These are phyloP conservation scores for Agrilus mali DNA, from an alignment of 2,888 invertebrate genomes.

Conservation along the genomic window DNA sequence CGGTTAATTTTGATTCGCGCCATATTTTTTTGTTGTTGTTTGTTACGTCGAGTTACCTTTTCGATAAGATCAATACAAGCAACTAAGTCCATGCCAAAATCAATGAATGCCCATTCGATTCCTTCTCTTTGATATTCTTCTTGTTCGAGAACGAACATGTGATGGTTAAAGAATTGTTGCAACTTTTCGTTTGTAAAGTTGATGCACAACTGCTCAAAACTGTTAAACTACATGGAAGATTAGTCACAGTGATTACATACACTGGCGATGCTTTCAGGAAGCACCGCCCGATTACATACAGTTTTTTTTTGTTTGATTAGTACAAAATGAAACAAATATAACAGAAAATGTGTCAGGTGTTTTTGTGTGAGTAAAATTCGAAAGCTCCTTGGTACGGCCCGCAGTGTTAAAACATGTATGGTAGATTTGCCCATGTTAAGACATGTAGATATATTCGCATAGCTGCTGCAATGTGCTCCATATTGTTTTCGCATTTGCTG, in stretches of 20 bases:
- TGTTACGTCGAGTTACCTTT: constrained; percentile 40
- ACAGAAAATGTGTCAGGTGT: too few species aligned
- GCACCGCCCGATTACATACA: constrained; percentile 4
- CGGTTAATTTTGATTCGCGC: too few species aligned
- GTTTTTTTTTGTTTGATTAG: neutral
- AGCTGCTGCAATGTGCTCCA: constrained; percentile 1
- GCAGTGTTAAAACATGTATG: too few species aligned
- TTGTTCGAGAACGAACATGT: constrained; percentile 90
- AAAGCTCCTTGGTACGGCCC: too few species aligned
- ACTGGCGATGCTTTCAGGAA: constrained; percentile 1
- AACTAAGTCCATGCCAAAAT: constrained; percentile 86
- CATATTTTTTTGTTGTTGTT: too few species aligned
- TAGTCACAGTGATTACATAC: constrained; percentile 2
- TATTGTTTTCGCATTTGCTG: neutral
- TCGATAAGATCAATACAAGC: constrained; percentile 71
- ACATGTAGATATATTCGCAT: neutral
- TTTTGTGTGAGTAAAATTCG: too few species aligned
- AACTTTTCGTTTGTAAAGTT: constrained; percentile 90
- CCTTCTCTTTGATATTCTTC: constrained; percentile 86
- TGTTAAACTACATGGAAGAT: constrained; percentile 53
- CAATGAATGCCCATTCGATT: constrained; percentile 86
- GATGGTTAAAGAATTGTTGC: constrained; percentile 90
- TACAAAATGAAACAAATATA: too few species aligned
- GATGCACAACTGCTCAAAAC: constrained; percentile 89
- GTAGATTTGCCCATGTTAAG: too few species aligned